phyloP scores from a whole-genome alignment of 2,797 vertebrate genomes.

The Peromyscus aztecus region DNA sequence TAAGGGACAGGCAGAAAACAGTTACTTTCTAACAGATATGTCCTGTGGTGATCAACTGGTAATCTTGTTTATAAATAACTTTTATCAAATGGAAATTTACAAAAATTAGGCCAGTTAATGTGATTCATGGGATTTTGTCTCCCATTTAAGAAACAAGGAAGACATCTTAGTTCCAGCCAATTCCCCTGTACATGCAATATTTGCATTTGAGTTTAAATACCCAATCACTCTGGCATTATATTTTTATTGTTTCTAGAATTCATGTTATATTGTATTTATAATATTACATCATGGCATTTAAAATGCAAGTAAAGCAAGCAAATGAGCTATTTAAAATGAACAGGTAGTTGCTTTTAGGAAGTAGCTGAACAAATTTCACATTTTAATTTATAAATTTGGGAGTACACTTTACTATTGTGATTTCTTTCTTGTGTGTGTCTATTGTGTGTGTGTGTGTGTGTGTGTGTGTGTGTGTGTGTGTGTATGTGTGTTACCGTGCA shows the following conservation, averaged over 20 bases:
- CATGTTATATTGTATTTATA: conserved; percentile 60
- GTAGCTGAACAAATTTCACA: not conserved
- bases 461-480: not conserved
- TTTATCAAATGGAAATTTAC: conserved; percentile 68
- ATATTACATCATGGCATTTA: not conserved
- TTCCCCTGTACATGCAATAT: conserved; percentile 71
- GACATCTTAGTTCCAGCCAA: not conserved
- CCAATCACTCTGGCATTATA: conserved; percentile 59
- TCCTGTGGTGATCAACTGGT: not conserved
- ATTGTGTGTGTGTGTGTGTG: not conserved
- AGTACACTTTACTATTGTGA: not conserved
- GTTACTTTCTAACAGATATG: not conserved
- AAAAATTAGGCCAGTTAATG: conserved; percentile 64
- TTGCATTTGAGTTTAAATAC: conserved; percentile 40
- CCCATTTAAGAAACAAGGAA: not conserved
- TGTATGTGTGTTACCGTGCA: not conserved
- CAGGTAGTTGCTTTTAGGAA: conserved; percentile 61
- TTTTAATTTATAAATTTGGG: conserved; percentile 24
- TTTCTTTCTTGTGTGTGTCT: not conserved
- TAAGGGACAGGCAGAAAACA: not conserved
- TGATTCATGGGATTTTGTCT: conserved; percentile 80
- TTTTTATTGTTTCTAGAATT: conserved; percentile 78
- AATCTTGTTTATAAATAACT: conserved; percentile 73
- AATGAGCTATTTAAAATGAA: conserved; percentile 64
- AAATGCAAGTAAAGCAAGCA: conserved; percentile 27